Conservation (phyloP, 2,113 vertebrate genomes). For the Stercorarius parasiticus region DNA sequence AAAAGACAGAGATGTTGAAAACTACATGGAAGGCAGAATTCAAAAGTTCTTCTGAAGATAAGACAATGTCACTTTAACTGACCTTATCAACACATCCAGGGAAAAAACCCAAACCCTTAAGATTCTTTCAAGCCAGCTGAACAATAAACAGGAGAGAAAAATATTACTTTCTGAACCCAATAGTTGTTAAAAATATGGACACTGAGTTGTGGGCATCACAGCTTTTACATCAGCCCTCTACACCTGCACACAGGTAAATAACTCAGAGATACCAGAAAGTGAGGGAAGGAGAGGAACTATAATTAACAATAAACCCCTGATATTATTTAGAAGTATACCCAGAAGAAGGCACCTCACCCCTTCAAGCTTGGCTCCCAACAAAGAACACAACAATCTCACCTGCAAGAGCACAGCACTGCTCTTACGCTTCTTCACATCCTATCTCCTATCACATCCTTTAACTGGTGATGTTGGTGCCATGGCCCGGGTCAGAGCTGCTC, state of each 20-base stretch:
- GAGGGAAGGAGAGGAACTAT: not conserved
- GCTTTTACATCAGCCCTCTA: not conserved
- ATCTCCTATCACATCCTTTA: not conserved
- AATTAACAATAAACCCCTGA: not conserved
- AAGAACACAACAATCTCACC: accelerated
- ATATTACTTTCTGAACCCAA: not conserved
- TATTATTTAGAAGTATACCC: not conserved
- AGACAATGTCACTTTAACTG: not conserved
- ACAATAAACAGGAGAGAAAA: not conserved
- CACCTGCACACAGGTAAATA: not conserved
- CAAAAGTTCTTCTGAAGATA: not conserved
- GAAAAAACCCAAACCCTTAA: not conserved
- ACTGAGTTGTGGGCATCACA: not conserved
- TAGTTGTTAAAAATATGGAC: not conserved
- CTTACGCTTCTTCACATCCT: not conserved
- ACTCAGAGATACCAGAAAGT: not conserved
- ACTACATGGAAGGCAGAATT: not conserved
- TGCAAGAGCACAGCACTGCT: not conserved
- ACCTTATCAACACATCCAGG: not conserved
- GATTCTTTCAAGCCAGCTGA: not conserved
- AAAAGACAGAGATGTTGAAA: not conserved
- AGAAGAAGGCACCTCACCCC: not conserved
- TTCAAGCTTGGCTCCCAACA: not conserved
- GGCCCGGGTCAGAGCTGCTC: not conserved
- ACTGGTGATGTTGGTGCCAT: not conserved